These are phyloP conservation scores for Leptopilina drosophilae DNA, from an alignment of 2,888 invertebrate species.

Conservation along the genomic window DNA sequence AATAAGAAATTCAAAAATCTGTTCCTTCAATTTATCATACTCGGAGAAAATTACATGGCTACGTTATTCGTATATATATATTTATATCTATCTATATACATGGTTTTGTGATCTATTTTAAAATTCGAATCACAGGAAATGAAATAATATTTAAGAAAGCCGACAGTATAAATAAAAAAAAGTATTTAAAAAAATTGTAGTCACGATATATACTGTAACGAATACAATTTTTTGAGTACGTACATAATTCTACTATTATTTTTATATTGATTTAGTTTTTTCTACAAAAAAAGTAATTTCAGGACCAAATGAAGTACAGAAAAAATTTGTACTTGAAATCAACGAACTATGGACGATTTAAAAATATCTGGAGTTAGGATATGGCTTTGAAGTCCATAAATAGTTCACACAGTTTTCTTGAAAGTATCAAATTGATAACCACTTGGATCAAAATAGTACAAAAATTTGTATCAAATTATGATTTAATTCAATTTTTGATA, in stretches of 20 bases:
- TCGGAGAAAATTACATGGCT: constrained; percentile 40
- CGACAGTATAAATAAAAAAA: background rate
- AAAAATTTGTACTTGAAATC: too few relatives aligned
- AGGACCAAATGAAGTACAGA: too few relatives aligned
- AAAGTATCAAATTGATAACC: too few relatives aligned
- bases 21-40: constrained; percentile 67
- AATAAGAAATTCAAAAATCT: constrained; percentile 60
- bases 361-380: too few relatives aligned
- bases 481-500: too few relatives aligned
- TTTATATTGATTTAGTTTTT: background rate
- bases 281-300: too few relatives aligned
- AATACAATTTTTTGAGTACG: too few relatives aligned
- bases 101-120: constrained; percentile 3
- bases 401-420: too few relatives aligned
- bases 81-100: background rate
- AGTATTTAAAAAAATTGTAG: background rate
- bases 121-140: constrained; percentile 19
- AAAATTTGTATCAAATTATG: too few relatives aligned
- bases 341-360: too few relatives aligned
- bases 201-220: background rate
- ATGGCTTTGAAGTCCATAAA: too few relatives aligned
- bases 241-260: background rate
- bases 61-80: background rate
- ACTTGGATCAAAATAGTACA: too few relatives aligned
- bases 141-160: constrained; percentile 5